These are phyloP conservation scores for Caerostris extrusa DNA, from an alignment of 1,140 invertebrate genomes.

Conservation along the genomic window DNA sequence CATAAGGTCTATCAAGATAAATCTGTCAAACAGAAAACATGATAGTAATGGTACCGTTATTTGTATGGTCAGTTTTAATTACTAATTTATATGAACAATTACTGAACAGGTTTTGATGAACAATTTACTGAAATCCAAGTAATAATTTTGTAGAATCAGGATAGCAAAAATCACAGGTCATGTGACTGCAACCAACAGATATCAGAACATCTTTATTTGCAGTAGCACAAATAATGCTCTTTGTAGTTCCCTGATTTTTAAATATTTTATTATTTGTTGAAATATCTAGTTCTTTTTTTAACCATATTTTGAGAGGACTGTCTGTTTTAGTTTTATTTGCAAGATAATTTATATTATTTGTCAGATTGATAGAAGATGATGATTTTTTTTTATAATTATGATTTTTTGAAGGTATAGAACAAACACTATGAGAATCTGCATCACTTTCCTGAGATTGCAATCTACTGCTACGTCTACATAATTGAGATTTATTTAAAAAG, in stretches of 20 bases:
- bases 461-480: neutral
- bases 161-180: slow-evolving; percentile 75
- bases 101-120: no score
- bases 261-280: slow-evolving; percentile 48
- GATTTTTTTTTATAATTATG: neutral
- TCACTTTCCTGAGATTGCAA: neutral
- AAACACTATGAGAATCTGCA: neutral
- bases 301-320: slow-evolving; percentile 49
- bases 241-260: neutral
- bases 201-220: slow-evolving; percentile 64
- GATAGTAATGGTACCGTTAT: no score
- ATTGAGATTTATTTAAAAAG: neutral
- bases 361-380: neutral
- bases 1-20: no score
- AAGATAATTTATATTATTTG: neutral
- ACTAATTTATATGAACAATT: no score
- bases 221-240: slow-evolving; percentile 64
- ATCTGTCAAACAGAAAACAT: no score
- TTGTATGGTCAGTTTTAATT: no score
- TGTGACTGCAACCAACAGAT: slow-evolving; percentile 73
- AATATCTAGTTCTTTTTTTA: slow-evolving; percentile 45
- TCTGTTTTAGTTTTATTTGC: neutral
- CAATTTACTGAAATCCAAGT: slow-evolving; percentile 46
- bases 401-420: neutral
- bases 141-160: slow-evolving; percentile 68